Conservation (phyloP, 2,888 invertebrate species). For the Thereva unica region DNA sequence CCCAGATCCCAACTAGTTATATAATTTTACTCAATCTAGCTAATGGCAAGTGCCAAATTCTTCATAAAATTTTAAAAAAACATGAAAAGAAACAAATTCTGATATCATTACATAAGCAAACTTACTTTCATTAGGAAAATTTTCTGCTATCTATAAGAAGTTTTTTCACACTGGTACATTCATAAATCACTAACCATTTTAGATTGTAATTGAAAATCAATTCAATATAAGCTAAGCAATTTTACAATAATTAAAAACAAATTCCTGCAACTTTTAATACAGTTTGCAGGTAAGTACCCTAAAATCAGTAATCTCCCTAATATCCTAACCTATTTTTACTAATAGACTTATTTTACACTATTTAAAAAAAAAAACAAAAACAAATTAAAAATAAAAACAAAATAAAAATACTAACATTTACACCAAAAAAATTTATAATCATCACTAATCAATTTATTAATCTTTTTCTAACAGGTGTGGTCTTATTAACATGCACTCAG, state of each 20-base stretch:
- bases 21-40: too few species aligned
- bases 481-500: conserved; percentile 54
- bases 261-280: too few species aligned
- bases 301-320: too few species aligned
- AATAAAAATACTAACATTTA: neutral
- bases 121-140: too few species aligned
- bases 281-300: too few species aligned
- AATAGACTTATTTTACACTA: too few species aligned
- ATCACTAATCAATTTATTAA: conserved; percentile 31
- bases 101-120: too few species aligned
- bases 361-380: neutral
- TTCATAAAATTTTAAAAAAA: conserved; percentile 14
- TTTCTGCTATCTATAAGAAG: neutral
- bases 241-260: too few species aligned
- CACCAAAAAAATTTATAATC: neutral
- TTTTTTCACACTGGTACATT: neutral
- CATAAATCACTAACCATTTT: neutral
- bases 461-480: conserved; percentile 58
- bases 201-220: neutral
- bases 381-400: neutral
- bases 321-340: too few species aligned
- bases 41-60: conserved; percentile 23
- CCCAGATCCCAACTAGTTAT: too few species aligned
- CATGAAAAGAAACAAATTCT: too few species aligned
- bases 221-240: too few species aligned